A percentile compares a stretch with the other conserved stretches of the same genome.
Evolutionary conservation across 1,140 invertebrate species (phyloP).

Genomic region (Diploscapter pachys): DNA sequence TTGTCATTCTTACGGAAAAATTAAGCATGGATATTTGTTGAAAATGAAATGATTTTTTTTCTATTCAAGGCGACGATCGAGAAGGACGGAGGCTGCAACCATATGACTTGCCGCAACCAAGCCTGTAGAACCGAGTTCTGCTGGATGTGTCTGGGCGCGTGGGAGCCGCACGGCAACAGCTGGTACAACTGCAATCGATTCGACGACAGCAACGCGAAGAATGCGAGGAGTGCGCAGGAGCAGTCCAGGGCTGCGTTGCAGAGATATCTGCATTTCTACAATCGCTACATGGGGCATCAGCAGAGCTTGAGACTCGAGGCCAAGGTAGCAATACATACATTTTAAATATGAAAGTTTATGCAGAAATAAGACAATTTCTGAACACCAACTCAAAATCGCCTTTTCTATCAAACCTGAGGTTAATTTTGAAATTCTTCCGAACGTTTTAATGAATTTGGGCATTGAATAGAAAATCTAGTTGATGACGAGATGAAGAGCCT

Average conservation of each 20-base stretch:
- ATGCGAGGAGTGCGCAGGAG: conserved; percentile 37
- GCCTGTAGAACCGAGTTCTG: conserved; percentile 97
- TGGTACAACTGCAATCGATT: conserved; percentile 66
- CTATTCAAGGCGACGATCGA: conserved; percentile 78
- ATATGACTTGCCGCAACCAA: conserved; percentile 98
- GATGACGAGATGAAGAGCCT: no score
- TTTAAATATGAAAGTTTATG: background rate
- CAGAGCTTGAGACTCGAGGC: conserved; percentile 95
- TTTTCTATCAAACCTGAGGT: no score
- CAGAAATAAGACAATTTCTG: background rate
- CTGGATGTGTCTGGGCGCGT: conserved; percentile 96
- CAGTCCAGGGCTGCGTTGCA: conserved; percentile 83
- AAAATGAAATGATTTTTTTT: conserved; percentile 6
- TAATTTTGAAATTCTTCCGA: no score
- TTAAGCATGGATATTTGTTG: background rate
- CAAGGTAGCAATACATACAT: conserved; percentile 65
- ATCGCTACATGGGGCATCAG: conserved; percentile 99
- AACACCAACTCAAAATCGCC: no score
- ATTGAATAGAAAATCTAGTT: background rate
- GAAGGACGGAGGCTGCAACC: conserved; percentile 97
- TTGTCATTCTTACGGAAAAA: no score
- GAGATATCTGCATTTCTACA: conserved; percentile 95
- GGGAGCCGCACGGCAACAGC: conserved; percentile 95
- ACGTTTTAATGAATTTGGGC: no score
- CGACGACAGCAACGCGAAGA: conserved; percentile 34